These are phyloP conservation scores for Poecilia velifera DNA, from an alignment of 2,797 vertebrate genomes.

Conservation along the genomic window DNA sequence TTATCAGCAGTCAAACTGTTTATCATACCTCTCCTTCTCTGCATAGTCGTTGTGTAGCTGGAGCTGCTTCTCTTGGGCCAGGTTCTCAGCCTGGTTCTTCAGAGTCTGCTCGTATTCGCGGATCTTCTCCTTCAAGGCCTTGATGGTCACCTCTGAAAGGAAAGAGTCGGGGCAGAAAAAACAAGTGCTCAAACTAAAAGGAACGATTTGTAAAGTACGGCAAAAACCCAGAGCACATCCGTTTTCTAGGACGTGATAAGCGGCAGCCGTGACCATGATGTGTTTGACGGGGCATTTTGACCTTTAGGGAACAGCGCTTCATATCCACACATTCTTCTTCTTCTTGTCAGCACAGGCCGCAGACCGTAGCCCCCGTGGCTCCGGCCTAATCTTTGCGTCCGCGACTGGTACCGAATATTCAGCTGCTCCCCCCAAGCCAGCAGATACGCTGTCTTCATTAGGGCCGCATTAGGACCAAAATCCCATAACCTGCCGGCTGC, in stretches of 20 bases:
- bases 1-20: slow-evolving; percentile 7
- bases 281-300: slow-evolving; percentile 34
- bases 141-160: slow-evolving; percentile 94
- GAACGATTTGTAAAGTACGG: neutral
- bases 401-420: slow-evolving; percentile 56
- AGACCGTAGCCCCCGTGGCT: slow-evolving; percentile 46
- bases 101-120: slow-evolving; percentile 97
- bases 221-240: slow-evolving; percentile 1
- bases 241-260: slow-evolving; percentile 40
- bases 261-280: slow-evolving; percentile 38
- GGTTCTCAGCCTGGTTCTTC: slow-evolving; percentile 95
- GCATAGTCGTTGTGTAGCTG: slow-evolving; percentile 98
- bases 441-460: slow-evolving; percentile 77
- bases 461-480: slow-evolving; percentile 73
- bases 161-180: slow-evolving; percentile 22
- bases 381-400: slow-evolving; percentile 63
- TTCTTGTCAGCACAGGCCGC: slow-evolving; percentile 45
- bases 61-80: slow-evolving; percentile 95
- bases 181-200: slow-evolving; percentile 5
- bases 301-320: slow-evolving; percentile 52
- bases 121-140: slow-evolving; percentile 99
- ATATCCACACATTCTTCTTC: slow-evolving; percentile 54
- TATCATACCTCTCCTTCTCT: slow-evolving; percentile 92
- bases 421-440: slow-evolving; percentile 42
- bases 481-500: slow-evolving; percentile 74